These are phyloP conservation scores for Cygnus buccinator DNA, from an alignment of 2,113 vertebrate genomes.

Conservation along the genomic window DNA sequence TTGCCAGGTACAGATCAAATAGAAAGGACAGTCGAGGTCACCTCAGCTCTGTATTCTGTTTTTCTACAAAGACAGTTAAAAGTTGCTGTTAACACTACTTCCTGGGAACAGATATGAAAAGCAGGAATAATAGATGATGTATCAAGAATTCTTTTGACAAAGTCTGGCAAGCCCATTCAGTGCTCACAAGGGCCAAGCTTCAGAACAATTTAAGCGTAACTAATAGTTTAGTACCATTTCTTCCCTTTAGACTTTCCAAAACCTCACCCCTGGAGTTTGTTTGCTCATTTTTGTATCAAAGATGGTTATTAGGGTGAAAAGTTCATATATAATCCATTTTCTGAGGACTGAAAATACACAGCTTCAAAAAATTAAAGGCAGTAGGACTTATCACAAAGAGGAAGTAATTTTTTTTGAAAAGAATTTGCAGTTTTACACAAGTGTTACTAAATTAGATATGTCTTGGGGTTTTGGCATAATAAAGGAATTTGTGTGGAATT, in stretches of 20 bases:
- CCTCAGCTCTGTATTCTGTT: not conserved
- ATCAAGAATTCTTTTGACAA: not conserved
- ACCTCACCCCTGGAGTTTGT: not conserved
- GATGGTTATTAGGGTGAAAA: not conserved
- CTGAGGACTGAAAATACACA: not conserved
- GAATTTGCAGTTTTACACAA: not conserved
- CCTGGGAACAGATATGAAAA: not conserved
- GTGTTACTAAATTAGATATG: not conserved
- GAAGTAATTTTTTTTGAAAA: not conserved
- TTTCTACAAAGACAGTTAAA: not conserved
- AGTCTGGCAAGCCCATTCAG: not conserved
- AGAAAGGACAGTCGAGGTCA: constrained; percentile 14
- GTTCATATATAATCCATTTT: not conserved
- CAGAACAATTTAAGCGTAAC: not conserved
- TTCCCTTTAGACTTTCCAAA: not conserved
- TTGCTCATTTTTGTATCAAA: not conserved
- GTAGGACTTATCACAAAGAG: not conserved
- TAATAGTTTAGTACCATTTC: not conserved
- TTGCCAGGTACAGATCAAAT: not conserved
- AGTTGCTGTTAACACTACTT: not conserved
- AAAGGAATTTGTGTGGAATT: not conserved
- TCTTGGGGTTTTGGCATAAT: not conserved
- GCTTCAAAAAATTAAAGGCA: not conserved
- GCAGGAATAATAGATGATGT: not conserved
- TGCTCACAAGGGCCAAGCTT: not conserved